These are phyloP conservation scores for Axis porcinus DNA, from an alignment of 2,113 vertebrate genomes.

Conservation along the genomic window DNA sequence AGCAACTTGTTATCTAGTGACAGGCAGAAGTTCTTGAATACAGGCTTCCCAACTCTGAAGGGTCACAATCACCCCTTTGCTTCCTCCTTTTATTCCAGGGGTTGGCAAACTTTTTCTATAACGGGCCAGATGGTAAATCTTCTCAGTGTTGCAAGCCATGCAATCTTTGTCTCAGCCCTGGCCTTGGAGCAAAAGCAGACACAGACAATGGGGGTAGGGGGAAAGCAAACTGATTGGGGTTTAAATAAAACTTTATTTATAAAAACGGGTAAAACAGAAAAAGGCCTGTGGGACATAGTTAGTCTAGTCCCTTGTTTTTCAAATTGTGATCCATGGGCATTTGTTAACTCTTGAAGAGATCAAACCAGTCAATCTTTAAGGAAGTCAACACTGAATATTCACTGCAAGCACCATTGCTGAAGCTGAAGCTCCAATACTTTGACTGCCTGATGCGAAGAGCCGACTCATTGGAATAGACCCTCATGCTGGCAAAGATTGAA, in stretches of 20 bases:
- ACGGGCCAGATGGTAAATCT: background rate
- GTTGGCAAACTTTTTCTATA: background rate
- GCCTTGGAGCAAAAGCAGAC: background rate
- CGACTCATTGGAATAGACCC: background rate
- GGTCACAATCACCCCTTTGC: background rate
- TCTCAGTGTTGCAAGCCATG: background rate
- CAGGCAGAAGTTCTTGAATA: background rate
- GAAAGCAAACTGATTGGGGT: background rate
- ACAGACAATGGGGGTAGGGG: background rate
- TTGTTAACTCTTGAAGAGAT: background rate
- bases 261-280: background rate
- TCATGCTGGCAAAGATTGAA: background rate
- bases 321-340: background rate
- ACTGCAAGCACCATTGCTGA: background rate
- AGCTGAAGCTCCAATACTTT: background rate
- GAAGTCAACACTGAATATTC: background rate
- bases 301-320: background rate
- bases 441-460: background rate
- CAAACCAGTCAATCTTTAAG: background rate
- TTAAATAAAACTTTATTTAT: background rate
- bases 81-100: background rate
- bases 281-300: background rate
- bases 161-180: background rate
- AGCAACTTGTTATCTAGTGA: background rate
- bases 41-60: background rate